phyloP scores from a whole-genome alignment of 2,888 invertebrate species.

The Brenthis daphne region DNA sequence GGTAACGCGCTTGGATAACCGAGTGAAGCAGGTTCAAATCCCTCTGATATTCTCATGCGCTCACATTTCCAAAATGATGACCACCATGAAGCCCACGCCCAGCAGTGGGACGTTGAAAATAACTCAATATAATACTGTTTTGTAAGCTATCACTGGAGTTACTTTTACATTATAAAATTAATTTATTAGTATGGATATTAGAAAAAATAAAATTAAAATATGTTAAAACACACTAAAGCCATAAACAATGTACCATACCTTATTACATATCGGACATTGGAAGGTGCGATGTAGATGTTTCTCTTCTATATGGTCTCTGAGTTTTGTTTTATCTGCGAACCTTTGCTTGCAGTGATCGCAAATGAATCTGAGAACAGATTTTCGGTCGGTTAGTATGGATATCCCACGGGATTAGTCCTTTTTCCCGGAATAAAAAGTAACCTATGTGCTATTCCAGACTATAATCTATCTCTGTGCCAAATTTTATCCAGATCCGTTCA shows the following conservation, averaged over 20 bases:
- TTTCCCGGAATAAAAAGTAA: not conserved
- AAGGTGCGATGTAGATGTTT: slow-evolving; percentile 67
- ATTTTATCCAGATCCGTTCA: not conserved
- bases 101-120: no score
- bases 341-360: slow-evolving; percentile 68
- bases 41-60: no score
- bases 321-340: slow-evolving; percentile 71
- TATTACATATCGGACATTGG: slow-evolving; percentile 65
- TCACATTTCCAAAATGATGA: no score
- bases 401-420: not conserved
- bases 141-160: no score
- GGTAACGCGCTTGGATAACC: not conserved
- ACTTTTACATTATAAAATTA: no score
- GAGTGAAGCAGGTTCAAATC: no score
- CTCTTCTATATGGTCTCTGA: slow-evolving; percentile 73
- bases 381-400: slow-evolving; percentile 9
- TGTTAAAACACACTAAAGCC: not conserved
- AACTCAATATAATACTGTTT: no score
- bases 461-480: no score
- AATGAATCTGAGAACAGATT: slow-evolving; percentile 53
- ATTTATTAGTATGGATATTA: no score
- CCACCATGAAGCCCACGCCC: no score
- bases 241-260: slow-evolving; percentile 49
- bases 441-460: no score
- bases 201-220: no score